These are phyloP conservation scores for Drosophila stalkeri DNA, from an alignment of 2,888 invertebrate species.

Conservation along the genomic window DNA sequence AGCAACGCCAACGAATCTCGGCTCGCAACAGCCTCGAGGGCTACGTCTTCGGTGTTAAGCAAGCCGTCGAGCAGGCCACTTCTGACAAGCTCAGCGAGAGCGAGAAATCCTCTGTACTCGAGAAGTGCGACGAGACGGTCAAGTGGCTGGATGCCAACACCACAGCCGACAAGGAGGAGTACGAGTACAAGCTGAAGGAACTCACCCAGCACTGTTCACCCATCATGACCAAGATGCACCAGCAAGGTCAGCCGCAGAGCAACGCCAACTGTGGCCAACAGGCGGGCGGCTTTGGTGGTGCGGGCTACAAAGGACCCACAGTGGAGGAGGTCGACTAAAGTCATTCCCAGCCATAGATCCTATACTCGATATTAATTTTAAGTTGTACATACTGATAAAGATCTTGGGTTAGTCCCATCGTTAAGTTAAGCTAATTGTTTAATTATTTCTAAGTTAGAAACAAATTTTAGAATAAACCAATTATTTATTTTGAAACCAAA, in stretches of 20 bases:
- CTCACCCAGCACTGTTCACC: conserved; percentile 79
- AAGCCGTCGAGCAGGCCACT: conserved; percentile 28
- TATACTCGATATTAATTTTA: conserved; percentile 11
- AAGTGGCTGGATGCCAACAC: conserved; percentile 91
- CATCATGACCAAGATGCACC: conserved; percentile 86
- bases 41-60: conserved; percentile 38
- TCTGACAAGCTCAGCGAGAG: conserved; percentile 85
- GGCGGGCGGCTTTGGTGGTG: conserved; percentile 68
- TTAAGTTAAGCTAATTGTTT: conserved; percentile 21
- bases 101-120: conserved; percentile 89
- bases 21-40: conserved; percentile 34
- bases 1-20: conserved; percentile 37
- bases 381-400: conserved; percentile 24
- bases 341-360: conserved; percentile 3
- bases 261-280: conserved; percentile 86
- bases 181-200: conserved; percentile 86
- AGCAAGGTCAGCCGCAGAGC: conserved; percentile 41
- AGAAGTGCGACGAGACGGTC: conserved; percentile 76
- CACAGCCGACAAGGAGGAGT: conserved; percentile 90
- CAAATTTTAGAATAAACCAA: conserved; percentile 36
- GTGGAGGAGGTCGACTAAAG: conserved; percentile 82
- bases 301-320: conserved; percentile 80
- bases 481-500: conserved; percentile 85
- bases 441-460: conserved; percentile 43
- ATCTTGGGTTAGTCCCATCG: conserved; percentile 1